Evolutionary conservation across 1,140 invertebrate genomes (phyloP).

Genomic region (Magallana angulata): DNA sequence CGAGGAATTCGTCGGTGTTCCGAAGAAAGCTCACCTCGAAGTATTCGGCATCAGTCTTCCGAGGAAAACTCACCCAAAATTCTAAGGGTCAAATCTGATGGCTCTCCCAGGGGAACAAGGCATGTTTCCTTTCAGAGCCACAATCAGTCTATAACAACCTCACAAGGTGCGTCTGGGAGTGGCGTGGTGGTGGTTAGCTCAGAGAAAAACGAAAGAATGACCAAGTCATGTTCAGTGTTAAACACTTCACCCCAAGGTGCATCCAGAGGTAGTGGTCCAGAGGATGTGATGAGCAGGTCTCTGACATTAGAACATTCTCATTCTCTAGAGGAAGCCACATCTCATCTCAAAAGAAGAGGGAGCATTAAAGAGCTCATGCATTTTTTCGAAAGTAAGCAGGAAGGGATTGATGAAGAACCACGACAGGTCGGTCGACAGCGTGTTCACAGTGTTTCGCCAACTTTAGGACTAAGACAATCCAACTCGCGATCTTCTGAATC

Average conservation of each 20-base stretch:
- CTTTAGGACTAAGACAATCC: conserved; percentile 39
- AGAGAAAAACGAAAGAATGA: conserved; percentile 50
- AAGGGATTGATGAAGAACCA: conserved; percentile 51
- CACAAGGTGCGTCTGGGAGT: conserved; percentile 31
- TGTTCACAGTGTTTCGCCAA: conserved; percentile 58
- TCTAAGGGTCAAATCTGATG: conserved; percentile 43
- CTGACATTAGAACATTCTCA: conserved; percentile 4
- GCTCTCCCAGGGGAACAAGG: conserved; percentile 53
- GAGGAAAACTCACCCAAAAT: conserved; percentile 61
- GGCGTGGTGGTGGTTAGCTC: conserved; percentile 43
- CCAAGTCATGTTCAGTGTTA: conserved; percentile 35
- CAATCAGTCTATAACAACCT: conserved; percentile 24
- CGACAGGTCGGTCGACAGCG: conserved; percentile 45
- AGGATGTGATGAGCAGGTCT: conserved; percentile 41
- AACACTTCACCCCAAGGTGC: background rate
- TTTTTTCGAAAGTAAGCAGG: conserved; percentile 69
- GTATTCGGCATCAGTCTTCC: background rate
- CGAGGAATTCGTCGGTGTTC: background rate
- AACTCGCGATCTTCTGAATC: conserved; percentile 37
- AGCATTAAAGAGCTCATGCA: conserved; percentile 75
- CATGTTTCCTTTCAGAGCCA: conserved; percentile 36
- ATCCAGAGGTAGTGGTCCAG: background rate
- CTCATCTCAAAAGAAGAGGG: conserved; percentile 65
- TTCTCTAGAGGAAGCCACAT: conserved; percentile 40
- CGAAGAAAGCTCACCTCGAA: conserved; percentile 51